phyloP scores from a whole-genome alignment of 2,797 vertebrate genomes.

The Tinamus major region DNA sequence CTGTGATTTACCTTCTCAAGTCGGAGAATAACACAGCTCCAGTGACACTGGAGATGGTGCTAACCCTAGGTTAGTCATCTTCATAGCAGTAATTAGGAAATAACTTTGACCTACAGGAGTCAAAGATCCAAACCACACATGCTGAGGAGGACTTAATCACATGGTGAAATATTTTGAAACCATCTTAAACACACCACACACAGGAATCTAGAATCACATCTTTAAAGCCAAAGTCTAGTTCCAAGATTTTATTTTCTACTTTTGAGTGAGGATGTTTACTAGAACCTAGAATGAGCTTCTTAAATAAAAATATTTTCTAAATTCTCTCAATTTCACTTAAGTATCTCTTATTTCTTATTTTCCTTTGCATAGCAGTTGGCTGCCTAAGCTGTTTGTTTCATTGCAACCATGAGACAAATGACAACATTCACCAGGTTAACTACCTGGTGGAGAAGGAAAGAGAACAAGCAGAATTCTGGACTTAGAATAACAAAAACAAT shows the following conservation, averaged over 20 bases:
- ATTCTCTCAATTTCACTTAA: neutral
- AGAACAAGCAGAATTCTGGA: neutral
- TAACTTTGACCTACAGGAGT: neutral
- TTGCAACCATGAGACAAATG: slow-evolving; percentile 9
- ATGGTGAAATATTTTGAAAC: neutral
- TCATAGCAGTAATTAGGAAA: neutral
- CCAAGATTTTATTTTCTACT: neutral
- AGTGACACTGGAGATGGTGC: rapidly evolving
- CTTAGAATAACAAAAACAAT: neutral
- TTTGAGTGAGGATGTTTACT: neutral
- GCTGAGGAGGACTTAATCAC: neutral
- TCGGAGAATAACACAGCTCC: neutral
- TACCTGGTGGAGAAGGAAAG: neutral
- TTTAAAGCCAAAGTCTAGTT: neutral
- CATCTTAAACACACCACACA: neutral
- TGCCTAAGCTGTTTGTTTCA: neutral
- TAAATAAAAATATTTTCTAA: no score
- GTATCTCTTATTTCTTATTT: neutral
- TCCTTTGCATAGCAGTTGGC: neutral
- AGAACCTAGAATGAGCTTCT: neutral
- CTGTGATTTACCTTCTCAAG: neutral
- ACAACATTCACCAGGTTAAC: slow-evolving; percentile 14
- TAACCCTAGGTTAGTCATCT: rapidly evolving
- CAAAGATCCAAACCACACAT: rapidly evolving
- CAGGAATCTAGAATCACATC: neutral